These are phyloP conservation scores for Quadriops clusia DNA, from an alignment of 2,888 invertebrate genomes.

Conservation along the genomic window DNA sequence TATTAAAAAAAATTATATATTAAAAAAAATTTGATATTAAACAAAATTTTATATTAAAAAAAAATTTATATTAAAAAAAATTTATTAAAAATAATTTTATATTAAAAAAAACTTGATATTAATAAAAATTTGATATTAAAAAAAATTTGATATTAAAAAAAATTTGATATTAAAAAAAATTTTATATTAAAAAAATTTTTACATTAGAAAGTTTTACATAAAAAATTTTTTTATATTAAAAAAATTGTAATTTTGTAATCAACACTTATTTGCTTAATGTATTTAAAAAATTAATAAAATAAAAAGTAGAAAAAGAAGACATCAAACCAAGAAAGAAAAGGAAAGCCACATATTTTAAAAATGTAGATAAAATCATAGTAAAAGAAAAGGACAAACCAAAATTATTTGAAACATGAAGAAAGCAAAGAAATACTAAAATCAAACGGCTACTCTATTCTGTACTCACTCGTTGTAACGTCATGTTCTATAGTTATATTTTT, in stretches of 20 bases:
- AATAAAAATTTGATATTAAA: neutral
- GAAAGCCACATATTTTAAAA: constrained; percentile 8
- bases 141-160: constrained; percentile 5
- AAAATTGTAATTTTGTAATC: constrained; percentile 1
- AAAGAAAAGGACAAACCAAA: constrained; percentile 13
- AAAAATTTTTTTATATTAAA: constrained; percentile 5
- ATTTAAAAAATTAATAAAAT: too few species aligned
- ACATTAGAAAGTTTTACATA: constrained; percentile 5
- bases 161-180: constrained; percentile 9
- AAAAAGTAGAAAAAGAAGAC: constrained; percentile 11
- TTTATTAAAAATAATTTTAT: neutral
- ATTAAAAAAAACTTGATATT: neutral
- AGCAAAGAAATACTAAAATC: constrained; percentile 17
- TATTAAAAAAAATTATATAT: constrained; percentile 1
- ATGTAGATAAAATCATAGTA: constrained; percentile 6
- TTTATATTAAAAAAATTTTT: constrained; percentile 4
- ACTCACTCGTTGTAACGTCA: constrained; percentile 30
- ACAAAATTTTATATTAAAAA: constrained; percentile 2
- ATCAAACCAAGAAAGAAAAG: constrained; percentile 10
- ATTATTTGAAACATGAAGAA: constrained; percentile 13
- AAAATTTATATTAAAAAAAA: neutral
- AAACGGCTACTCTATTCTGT: constrained; percentile 20
- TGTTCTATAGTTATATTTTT: constrained; percentile 25
- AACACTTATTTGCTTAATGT: too few species aligned
- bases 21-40: constrained; percentile 4